Evolutionary conservation across 92 coral and sea anemone genomes (phyloP), one percentile per base, ranked within the genome.

Genomic region (Bergia sp.): DNA sequence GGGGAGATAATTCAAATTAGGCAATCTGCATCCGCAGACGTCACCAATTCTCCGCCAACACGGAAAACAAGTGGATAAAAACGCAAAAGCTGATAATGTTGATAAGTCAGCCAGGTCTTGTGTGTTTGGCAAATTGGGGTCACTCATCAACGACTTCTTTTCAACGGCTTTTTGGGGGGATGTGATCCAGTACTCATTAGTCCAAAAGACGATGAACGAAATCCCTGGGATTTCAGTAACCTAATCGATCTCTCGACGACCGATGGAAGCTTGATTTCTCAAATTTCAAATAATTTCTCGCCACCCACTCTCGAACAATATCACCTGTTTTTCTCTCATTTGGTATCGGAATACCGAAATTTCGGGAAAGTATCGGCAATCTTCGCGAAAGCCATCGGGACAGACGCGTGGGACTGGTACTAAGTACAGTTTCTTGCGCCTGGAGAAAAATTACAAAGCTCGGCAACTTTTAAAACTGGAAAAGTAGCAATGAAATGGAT

Each of bases 401-500:
- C 6, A 61, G n/a, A 18, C 69, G 69, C 29, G 69, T 21, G 69
- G 29, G 77, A 73, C 77, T 73, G 77, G 77, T 37, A 37, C 77
- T 38, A 15, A 73, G 69, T 61, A 11, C 13, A 2, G 0, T 0
- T 29, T 18, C 1, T 1, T 53, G 16, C 58, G 69, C 69, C 69
- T 16, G 69, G 29, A 15, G 3, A 16, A 16, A 21, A 84, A 65
- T 18, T 20, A 38, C 21, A 3, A 2, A 15, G 7, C 36, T n/a
- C 37, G 21, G 67, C 64, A 45, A 83, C 85, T 84, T 45, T 79
- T 10, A 4, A 16, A 36, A 57, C 43, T 29, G 29, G 29, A 42
- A 58, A 16, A 83, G 81, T 29, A 29, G 29, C 29, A 29, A 90
- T 82, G 86, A 67, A 71, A 94, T 94, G 96, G 90, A 92, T 38